phyloP scores from a whole-genome alignment of 2,888 invertebrate genomes.

The Nephrotoma appendiculata region DNA sequence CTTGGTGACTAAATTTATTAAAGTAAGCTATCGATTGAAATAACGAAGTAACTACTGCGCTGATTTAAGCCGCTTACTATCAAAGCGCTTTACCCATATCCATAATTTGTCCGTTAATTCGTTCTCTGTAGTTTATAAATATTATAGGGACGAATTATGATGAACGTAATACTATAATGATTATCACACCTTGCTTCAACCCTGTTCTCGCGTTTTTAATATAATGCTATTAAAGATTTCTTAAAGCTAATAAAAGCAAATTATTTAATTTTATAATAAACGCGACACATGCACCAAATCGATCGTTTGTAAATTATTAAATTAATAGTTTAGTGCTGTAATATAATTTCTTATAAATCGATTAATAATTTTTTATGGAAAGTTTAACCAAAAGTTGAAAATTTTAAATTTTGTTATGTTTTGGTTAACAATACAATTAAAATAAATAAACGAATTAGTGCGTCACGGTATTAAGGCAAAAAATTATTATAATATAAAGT shows the following conservation, averaged over 20 bases:
- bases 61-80: too few species aligned
- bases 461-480: background rate
- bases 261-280: background rate
- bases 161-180: background rate
- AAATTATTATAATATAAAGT: background rate
- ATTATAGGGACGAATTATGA: background rate
- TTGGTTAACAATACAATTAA: background rate
- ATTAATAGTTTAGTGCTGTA: background rate
- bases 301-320: background rate
- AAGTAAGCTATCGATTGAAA: too few species aligned
- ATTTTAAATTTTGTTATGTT: background rate
- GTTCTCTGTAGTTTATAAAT: background rate
- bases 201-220: background rate
- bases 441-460: background rate
- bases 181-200: background rate
- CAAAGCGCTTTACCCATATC: too few species aligned
- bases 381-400: background rate
- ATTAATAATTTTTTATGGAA: background rate
- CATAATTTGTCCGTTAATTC: background rate
- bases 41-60: too few species aligned
- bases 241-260: background rate
- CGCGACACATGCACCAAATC: background rate
- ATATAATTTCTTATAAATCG: background rate
- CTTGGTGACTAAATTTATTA: too few species aligned
- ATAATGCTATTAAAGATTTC: background rate